phyloP scores from a whole-genome alignment of 2,888 invertebrate genomes.

The Polia nebulosa region DNA sequence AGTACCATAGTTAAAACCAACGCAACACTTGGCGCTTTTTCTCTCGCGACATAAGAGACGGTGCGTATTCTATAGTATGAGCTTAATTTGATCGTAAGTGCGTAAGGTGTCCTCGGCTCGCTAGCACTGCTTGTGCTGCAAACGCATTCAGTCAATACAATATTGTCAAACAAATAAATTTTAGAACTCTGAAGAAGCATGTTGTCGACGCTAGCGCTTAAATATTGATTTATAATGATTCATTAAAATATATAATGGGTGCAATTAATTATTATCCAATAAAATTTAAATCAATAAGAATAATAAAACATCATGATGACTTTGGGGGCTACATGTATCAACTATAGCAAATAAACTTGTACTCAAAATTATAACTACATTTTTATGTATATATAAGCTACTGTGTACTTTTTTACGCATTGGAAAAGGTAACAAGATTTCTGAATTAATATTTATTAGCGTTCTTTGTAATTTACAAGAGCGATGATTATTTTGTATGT shows the following conservation, averaged over 20 bases:
- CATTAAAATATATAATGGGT: conserved; percentile 58
- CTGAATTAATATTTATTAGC: conserved; percentile 66
- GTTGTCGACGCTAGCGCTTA: conserved; percentile 24
- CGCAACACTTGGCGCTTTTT: conserved; percentile 15
- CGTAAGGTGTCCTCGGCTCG: neutral
- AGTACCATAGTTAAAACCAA: conserved; percentile 17
- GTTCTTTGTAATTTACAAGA: conserved; percentile 56
- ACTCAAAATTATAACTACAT: conserved; percentile 66
- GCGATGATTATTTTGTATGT: conserved; percentile 67
- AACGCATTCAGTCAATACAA: conserved; percentile 4
- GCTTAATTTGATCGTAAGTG: conserved; percentile 17
- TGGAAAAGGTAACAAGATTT: conserved; percentile 62
- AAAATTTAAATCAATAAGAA: conserved; percentile 21
- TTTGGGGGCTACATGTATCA: conserved; percentile 54
- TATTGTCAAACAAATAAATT: conserved; percentile 9
- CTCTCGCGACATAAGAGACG: conserved; percentile 16
- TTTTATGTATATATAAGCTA: conserved; percentile 65
- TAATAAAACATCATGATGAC: conserved; percentile 46
- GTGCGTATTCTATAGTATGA: conserved; percentile 40
- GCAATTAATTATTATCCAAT: conserved; percentile 58
- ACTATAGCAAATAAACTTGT: conserved; percentile 55
- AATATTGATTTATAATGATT: conserved; percentile 43
- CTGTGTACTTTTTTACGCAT: conserved; percentile 67
- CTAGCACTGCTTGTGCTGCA: conserved; percentile 14
- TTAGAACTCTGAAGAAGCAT: conserved; percentile 13